These are phyloP conservation scores for Lepidurus arcticus DNA, from an alignment of 1,140 invertebrate genomes.

Conservation along the genomic window DNA sequence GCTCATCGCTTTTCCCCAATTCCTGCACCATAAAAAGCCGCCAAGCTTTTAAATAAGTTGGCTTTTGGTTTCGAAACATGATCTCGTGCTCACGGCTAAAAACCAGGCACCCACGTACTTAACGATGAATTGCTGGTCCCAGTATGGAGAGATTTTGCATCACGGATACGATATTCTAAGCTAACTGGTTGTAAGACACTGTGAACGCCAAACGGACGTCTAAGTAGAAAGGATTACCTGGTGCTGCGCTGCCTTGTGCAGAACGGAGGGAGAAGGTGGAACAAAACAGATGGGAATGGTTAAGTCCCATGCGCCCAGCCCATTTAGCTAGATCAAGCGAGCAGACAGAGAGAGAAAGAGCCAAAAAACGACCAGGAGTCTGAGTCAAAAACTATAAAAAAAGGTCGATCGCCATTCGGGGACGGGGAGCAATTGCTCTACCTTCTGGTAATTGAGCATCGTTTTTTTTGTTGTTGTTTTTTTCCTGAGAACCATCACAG, in stretches of 20 bases:
- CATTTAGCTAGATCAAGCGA: constrained; percentile 16
- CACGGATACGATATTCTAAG: no score
- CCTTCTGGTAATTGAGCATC: constrained; percentile 11
- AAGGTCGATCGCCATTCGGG: background rate
- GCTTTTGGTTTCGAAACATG: no score
- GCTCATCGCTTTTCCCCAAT: no score
- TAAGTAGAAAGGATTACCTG: background rate
- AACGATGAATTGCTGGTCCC: no score
- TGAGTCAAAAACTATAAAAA: background rate
- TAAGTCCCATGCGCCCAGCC: background rate
- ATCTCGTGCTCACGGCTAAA: no score
- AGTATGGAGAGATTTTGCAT: no score
- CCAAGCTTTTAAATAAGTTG: no score
- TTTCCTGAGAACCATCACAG: background rate
- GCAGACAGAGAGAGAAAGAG: background rate
- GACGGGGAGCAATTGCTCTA: constrained; percentile 3
- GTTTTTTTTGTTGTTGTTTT: background rate
- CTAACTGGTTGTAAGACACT: no score
- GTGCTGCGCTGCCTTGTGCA: no score
- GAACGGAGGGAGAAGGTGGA: background rate
- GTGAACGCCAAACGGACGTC: background rate
- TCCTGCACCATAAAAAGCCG: no score
- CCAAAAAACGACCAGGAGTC: background rate
- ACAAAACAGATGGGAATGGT: constrained; percentile 17
- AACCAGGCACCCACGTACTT: no score